phyloP scores from a whole-genome alignment of 1,140 invertebrate species.

The Papilio aristodemus region DNA sequence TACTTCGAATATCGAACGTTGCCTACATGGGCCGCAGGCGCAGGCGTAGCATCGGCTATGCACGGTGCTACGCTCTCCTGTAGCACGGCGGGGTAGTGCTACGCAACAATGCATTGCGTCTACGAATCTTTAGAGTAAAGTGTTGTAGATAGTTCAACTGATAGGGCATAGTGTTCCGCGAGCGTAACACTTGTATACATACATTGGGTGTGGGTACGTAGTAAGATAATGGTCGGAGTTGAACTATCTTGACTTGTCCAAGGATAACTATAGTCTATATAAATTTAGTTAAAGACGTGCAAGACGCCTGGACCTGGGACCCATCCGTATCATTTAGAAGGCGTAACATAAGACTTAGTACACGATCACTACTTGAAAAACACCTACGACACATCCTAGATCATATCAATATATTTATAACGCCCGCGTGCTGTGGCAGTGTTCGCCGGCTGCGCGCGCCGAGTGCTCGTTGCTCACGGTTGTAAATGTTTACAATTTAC shows the following conservation, averaged over 20 bases:
- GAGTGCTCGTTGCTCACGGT: conserved; percentile 52
- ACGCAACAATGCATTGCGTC: background rate
- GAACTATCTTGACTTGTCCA: background rate
- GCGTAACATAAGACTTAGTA: conserved; percentile 77
- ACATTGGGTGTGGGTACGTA: background rate
- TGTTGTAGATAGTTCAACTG: background rate
- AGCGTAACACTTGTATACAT: background rate
- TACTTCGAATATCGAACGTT: conserved; percentile 72
- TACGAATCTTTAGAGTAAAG: background rate
- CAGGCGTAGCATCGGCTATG: conserved; percentile 30
- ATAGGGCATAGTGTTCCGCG: background rate
- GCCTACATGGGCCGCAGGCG: conserved; percentile 52
- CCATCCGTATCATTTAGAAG: conserved; percentile 61
- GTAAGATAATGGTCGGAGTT: background rate
- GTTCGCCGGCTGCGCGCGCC: conserved; percentile 50
- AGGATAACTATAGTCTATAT: background rate
- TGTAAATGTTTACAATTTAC: conserved; percentile 57
- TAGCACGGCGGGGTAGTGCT: conserved; percentile 6
- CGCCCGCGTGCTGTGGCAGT: conserved; percentile 66
- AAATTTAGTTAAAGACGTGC: background rate
- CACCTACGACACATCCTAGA: conserved; percentile 79
- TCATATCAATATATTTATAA: conserved; percentile 77
- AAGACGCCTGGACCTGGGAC: conserved; percentile 24
- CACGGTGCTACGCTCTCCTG: conserved; percentile 31
- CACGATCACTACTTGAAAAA: conserved; percentile 79